Percentiles rank a stretch among this genome's conserved stretches.
Evolutionary conservation across 1,140 invertebrate genomes (phyloP).

Genomic region (Theocolax elegans): DNA sequence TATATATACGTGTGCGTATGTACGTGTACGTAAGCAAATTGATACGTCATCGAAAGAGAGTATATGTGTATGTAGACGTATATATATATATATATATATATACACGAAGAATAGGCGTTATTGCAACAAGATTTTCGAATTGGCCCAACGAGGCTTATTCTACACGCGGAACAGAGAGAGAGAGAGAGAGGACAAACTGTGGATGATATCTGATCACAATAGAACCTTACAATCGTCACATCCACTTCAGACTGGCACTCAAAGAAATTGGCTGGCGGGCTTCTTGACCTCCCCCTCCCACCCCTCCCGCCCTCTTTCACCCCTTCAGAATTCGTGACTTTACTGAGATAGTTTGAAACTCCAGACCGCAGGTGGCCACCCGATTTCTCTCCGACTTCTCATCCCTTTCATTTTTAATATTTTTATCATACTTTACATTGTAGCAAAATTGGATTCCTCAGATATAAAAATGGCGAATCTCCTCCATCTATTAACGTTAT

Average conservation of each 20-base stretch:
- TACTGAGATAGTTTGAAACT: constrained; percentile 55
- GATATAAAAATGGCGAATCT: too few relatives aligned
- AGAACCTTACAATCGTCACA: constrained; percentile 50
- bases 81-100: too few relatives aligned
- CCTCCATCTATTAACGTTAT: too few relatives aligned
- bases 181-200: constrained; percentile 53
- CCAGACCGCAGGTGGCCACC: constrained; percentile 49
- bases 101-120: neutral
- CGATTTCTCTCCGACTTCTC: neutral
- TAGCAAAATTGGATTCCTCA: neutral
- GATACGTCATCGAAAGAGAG: too few relatives aligned
- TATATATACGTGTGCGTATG: too few relatives aligned
- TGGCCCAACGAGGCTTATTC: constrained; percentile 35
- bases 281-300: constrained; percentile 49
- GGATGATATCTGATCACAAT: constrained; percentile 60
- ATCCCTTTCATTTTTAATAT: constrained; percentile 33
- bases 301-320: neutral
- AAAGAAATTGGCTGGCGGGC: constrained; percentile 62
- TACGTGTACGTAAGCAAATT: too few relatives aligned
- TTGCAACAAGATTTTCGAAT: neutral
- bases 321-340: constrained; percentile 42
- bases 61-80: too few relatives aligned
- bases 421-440: constrained; percentile 31
- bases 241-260: constrained; percentile 55
- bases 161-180: too few relatives aligned